phyloP scores from a whole-genome alignment of 1,140 invertebrate genomes.

The Amphibalanus amphitrite region DNA sequence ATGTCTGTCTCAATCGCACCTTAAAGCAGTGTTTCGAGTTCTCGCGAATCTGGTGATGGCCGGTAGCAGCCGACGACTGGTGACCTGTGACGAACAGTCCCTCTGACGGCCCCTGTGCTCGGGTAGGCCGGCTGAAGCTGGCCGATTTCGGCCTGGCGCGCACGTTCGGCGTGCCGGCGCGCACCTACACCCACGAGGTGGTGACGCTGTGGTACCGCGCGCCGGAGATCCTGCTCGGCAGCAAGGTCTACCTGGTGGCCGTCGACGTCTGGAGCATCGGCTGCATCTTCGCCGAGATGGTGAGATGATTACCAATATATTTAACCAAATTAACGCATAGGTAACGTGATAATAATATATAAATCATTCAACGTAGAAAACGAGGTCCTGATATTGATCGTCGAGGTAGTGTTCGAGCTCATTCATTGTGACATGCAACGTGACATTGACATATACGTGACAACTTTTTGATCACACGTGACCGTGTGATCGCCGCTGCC shows the following conservation, averaged over 20 bases:
- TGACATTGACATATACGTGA: too few species aligned
- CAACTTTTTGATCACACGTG: too few species aligned
- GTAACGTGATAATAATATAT: constrained; percentile 23
- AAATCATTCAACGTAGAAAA: neutral
- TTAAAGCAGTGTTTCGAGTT: too few species aligned
- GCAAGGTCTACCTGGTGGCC: constrained; percentile 70
- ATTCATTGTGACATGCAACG: neutral
- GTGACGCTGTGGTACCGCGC: constrained; percentile 93
- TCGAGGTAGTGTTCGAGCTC: neutral
- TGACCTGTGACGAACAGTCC: too few species aligned
- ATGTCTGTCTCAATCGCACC: too few species aligned
- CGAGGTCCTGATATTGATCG: constrained; percentile 6
- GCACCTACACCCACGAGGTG: constrained; percentile 82
- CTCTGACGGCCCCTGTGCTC: too few species aligned
- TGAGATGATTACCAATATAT: constrained; percentile 24
- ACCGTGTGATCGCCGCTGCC: too few species aligned
- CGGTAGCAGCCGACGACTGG: too few species aligned
- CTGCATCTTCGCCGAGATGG: constrained; percentile 89
- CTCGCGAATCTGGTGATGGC: too few species aligned
- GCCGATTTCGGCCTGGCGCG: constrained; percentile 81
- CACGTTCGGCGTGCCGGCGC: constrained; percentile 60
- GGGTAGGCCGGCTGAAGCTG: constrained; percentile 63
- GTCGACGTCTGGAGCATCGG: constrained; percentile 92
- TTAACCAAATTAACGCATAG: constrained; percentile 14
- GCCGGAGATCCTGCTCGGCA: constrained; percentile 82